A percentile compares a stretch with the other conserved stretches of the same genome.
Conservation (phyloP, 2,113 vertebrate genomes). For the Muntiacus muntjak region DNA sequence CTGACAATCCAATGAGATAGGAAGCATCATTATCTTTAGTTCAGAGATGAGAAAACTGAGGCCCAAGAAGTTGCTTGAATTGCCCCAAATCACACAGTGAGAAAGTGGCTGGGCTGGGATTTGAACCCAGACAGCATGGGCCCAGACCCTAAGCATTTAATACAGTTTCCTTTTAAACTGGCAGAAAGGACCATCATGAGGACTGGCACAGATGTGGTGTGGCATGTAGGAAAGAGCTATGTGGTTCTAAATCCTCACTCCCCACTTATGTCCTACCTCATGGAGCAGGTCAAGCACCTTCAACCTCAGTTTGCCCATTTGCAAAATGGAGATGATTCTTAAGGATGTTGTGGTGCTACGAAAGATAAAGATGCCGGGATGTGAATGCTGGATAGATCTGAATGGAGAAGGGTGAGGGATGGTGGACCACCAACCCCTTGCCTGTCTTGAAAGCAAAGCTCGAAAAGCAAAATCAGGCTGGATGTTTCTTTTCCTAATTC, state of each 20-base stretch:
- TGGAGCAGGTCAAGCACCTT: background rate
- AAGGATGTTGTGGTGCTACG: background rate
- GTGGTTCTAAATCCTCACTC: background rate
- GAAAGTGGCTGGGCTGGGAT: background rate
- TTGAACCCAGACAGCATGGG: background rate
- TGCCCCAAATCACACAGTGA: background rate
- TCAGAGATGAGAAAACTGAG: background rate
- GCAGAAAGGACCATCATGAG: fast-evolving
- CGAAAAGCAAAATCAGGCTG: background rate
- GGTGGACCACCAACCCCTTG: background rate
- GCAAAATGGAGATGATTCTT: background rate
- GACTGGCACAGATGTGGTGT: fast-evolving
- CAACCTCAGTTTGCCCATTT: background rate
- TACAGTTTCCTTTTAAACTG: background rate
- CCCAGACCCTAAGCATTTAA: background rate
- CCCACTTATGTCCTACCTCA: background rate
- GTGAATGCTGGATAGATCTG: too few species aligned
- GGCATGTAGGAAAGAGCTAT: background rate
- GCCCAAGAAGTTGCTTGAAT: background rate
- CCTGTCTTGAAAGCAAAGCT: background rate
- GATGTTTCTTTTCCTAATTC: background rate
- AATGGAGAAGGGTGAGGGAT: background rate
- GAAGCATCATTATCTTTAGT: background rate
- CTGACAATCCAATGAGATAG: fast-evolving
- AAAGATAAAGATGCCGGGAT: background rate